Evolutionary conservation across 2,888 invertebrate genomes (phyloP).

Genomic region (Amphipoea lucens): DNA sequence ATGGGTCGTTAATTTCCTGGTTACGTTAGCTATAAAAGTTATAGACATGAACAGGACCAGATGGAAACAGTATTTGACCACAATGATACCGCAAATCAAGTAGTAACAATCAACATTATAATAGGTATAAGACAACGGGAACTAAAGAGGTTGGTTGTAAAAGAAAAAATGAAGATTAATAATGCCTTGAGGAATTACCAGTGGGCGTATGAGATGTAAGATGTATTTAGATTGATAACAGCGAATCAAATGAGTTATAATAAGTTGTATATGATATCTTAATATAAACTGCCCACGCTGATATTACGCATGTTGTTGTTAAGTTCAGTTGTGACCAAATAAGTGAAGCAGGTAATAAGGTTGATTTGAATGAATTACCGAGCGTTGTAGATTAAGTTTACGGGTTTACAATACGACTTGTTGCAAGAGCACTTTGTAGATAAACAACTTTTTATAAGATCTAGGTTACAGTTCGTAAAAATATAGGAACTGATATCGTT

Average conservation of each 20-base stretch:
- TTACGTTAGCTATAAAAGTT: conserved; percentile 3
- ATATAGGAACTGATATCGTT: neutral
- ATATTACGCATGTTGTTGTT: conserved; percentile 44
- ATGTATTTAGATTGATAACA: conserved; percentile 43
- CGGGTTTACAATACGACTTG: neutral
- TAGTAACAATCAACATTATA: conserved; percentile 28
- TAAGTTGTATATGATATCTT: conserved; percentile 31
- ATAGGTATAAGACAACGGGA: conserved; percentile 53
- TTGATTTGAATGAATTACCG: neutral
- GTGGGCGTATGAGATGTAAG: conserved; percentile 40
- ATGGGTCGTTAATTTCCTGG: conserved; percentile 6
- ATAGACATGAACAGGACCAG: neutral
- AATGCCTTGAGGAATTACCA: conserved; percentile 23
- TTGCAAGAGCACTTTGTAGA: neutral
- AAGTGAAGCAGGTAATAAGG: conserved; percentile 24
- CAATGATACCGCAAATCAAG: conserved; percentile 45
- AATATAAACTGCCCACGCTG: conserved; percentile 41
- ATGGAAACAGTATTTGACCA: conserved; percentile 36
- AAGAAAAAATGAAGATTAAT: conserved; percentile 46
- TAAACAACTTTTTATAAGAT: neutral
- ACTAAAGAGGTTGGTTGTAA: conserved; percentile 24
- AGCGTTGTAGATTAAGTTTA: neutral
- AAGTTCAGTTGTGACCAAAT: conserved; percentile 29
- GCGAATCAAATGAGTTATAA: conserved; percentile 26
- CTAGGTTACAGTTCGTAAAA: neutral